These are phyloP conservation scores for Laodelphax striatellus DNA, from an alignment of 1,140 invertebrate genomes.

Conservation along the genomic window DNA sequence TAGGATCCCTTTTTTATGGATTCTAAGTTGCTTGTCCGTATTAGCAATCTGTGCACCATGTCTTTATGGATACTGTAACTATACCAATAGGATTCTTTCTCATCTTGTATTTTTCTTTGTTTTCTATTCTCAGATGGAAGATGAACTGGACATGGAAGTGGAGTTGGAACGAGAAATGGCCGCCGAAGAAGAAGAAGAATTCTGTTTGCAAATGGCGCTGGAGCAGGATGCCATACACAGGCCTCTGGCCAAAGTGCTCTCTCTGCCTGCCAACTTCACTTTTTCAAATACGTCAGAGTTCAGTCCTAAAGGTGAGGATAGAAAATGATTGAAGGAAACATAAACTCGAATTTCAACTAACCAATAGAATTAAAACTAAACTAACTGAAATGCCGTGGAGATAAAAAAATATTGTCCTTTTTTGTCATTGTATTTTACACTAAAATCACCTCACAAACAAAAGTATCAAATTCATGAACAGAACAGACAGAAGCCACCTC, in stretches of 20 bases:
- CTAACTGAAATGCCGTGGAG: too few relatives aligned
- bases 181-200: slow-evolving; percentile 58
- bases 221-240: slow-evolving; percentile 34
- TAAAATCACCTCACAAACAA: too few relatives aligned
- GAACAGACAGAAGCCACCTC: too few relatives aligned
- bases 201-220: slow-evolving; percentile 40
- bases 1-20: too few relatives aligned
- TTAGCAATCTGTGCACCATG: neutral
- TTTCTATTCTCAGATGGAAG: slow-evolving; percentile 61
- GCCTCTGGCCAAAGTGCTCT: slow-evolving; percentile 43
- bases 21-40: too few relatives aligned
- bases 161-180: slow-evolving; percentile 72
- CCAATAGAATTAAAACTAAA: too few relatives aligned
- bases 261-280: slow-evolving; percentile 46
- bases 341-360: slow-evolving; percentile 3
- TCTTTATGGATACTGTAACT: neutral
- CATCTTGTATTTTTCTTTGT: neutral
- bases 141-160: slow-evolving; percentile 83
- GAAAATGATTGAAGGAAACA: too few relatives aligned
- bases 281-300: slow-evolving; percentile 25
- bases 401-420: too few relatives aligned
- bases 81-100: neutral
- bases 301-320: slow-evolving; percentile 9
- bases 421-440: too few relatives aligned
- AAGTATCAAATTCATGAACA: too few relatives aligned